Conservation (phyloP, 2,888 invertebrate species). For the Latrodectus elegans region DNA sequence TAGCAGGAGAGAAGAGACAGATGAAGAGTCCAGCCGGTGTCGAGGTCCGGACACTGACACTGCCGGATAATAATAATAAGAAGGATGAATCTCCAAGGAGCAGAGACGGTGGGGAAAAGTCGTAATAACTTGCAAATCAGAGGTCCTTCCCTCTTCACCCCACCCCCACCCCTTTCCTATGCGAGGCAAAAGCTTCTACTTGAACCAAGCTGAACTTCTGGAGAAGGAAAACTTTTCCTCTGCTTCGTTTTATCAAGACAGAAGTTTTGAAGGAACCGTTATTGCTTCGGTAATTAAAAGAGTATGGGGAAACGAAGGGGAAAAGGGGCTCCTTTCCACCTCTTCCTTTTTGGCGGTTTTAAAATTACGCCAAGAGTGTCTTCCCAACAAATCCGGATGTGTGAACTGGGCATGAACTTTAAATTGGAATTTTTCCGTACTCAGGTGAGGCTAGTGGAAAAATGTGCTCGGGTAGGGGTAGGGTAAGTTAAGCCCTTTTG, state of each 20-base stretch:
- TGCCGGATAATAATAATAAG: slow-evolving; percentile 2
- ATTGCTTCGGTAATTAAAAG: slow-evolving; percentile 5
- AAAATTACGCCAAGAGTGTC: slow-evolving; percentile 1
- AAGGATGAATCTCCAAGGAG: neutral
- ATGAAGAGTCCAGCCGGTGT: slow-evolving; percentile 1
- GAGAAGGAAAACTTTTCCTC: neutral
- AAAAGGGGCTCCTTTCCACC: neutral
- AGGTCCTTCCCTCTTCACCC: neutral
- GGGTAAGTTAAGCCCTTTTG: neutral
- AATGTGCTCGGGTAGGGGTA: neutral
- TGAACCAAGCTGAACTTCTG: neutral
- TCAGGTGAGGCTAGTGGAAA: neutral
- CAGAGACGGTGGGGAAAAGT: slow-evolving; percentile 18
- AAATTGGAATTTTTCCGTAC: neutral
- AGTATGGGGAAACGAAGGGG: neutral
- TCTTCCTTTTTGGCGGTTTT: neutral
- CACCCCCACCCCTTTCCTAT: neutral
- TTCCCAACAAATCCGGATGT: neutral
- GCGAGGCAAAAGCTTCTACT: neutral
- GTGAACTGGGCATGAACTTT: slow-evolving; percentile 5
- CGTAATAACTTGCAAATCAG: slow-evolving; percentile 66
- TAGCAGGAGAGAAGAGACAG: neutral
- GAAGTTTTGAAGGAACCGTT: slow-evolving; percentile 2
- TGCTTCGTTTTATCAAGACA: neutral
- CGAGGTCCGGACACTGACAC: neutral